Conservation (phyloP, 92 coral and sea anemone genomes). For the Micromussa lordhowensis region DNA sequence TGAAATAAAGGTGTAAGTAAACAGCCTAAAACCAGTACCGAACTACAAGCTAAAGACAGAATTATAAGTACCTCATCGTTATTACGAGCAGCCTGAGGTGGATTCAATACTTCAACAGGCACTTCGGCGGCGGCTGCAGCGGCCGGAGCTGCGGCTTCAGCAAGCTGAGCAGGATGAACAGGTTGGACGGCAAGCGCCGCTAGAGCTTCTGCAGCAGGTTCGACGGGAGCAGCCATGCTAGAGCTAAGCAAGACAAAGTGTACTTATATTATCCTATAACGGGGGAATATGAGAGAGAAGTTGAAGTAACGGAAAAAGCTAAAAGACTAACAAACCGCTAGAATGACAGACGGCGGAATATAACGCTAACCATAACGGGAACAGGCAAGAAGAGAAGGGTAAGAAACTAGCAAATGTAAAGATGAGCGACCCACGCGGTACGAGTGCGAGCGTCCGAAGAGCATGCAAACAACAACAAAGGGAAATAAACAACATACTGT, state of each 20-base stretch:
- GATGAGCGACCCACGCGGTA: too few relatives aligned
- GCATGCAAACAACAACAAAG: too few relatives aligned
- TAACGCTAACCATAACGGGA: too few relatives aligned
- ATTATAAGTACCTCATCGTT: constrained; percentile 9
- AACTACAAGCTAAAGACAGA: constrained; percentile 22
- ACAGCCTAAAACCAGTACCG: constrained; percentile 18
- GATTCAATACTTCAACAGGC: constrained; percentile 22
- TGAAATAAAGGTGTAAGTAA: too few relatives aligned
- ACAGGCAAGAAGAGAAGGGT: too few relatives aligned
- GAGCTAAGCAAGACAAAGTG: constrained; percentile 17
- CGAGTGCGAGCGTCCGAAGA: too few relatives aligned
- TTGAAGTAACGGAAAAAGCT: too few relatives aligned
- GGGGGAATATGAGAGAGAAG: constrained; percentile 5
- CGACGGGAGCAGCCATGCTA: constrained; percentile 15
- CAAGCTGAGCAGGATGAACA: constrained; percentile 13
- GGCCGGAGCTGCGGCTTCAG: constrained; percentile 8
- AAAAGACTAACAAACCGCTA: too few relatives aligned
- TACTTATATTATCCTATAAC: not conserved
- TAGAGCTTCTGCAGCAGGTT: constrained; percentile 25
- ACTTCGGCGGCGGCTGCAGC: constrained; percentile 1
- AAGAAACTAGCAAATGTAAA: too few relatives aligned
- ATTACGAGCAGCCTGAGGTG: constrained; percentile 13
- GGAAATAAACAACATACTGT: too few relatives aligned
- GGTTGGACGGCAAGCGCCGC: constrained; percentile 16
- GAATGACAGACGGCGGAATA: too few relatives aligned